Evolutionary conservation across 2,888 invertebrate species (phyloP).

Genomic region (Ectobius pallidus): DNA sequence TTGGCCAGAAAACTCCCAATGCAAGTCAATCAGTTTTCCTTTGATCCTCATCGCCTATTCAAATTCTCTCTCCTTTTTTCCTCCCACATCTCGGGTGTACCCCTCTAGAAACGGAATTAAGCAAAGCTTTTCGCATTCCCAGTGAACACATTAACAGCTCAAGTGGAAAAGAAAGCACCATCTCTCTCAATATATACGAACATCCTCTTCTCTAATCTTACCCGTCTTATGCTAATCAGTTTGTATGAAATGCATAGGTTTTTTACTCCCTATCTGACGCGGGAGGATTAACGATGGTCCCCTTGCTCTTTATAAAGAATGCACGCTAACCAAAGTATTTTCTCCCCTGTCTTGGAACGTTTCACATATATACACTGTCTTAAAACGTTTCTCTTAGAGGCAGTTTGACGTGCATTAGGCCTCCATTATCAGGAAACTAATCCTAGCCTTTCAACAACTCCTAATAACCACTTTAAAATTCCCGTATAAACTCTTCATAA

Average conservation of each 20-base stretch:
- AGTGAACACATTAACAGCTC: constrained; percentile 35
- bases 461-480: constrained; percentile 27
- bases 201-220: neutral
- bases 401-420: neutral
- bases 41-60: constrained; percentile 27
- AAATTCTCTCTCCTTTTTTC: constrained; percentile 29
- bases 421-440: constrained; percentile 18
- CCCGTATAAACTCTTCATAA: neutral
- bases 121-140: constrained; percentile 35
- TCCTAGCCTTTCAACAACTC: constrained; percentile 13
- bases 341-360: constrained; percentile 5
- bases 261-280: constrained; percentile 21
- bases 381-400: neutral
- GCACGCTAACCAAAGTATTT: constrained; percentile 12
- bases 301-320: neutral
- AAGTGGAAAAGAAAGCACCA: constrained; percentile 31
- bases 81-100: constrained; percentile 9
- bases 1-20: constrained; percentile 7
- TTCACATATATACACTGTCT: neutral
- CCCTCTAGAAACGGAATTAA: constrained; percentile 20
- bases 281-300: constrained; percentile 5
- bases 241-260: constrained; percentile 35
- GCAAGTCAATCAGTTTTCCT: constrained; percentile 29
- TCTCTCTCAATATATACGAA: constrained; percentile 3
- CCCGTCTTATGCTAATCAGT: constrained; percentile 38